Evolutionary conservation across 2,797 vertebrate species (phyloP), one percentile per base, ranked within the genome.

Genomic region (Australoheros facetus): DNA sequence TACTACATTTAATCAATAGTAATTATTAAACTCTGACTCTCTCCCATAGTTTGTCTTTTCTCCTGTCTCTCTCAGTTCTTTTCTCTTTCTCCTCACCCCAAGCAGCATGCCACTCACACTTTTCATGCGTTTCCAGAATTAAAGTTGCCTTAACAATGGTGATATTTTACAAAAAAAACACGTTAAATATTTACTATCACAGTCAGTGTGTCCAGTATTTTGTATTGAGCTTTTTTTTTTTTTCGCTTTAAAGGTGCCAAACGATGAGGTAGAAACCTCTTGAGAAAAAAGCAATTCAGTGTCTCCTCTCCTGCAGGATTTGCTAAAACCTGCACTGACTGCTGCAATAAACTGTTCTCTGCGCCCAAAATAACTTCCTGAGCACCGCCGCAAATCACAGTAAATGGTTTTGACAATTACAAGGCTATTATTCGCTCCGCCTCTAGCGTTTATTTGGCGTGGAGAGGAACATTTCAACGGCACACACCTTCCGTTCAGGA

Each of bases 361-460:
- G 45, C 26, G n/a, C 45, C 26, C 45, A 53, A 69, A 69, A 69
- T 53, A 69, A 53, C 64, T 69, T 53, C 45, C 26, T 0, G 64
- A 69, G 64, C 45, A 69, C 45, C 17, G 45, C 45, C 51, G 45
- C 64, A 53, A 32, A 69, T 69, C 45, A 32, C 26, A 69, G 42
- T 69, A 69, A 69, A 69, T 69, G 64, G 45, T 69, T 53, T 69
- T 69, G 45, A 69, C 64, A 51, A 32, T 69, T 69, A 69, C 64
- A 32, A 53, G 64, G 51, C 17, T 53, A 69, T 69, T 69, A 69
- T 53, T 69, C 45, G 64, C 60, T 48, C 60, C 21, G 60, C 26
- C 26, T 9, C 45, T n/a, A 69, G 45, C 64, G 11, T 53, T 69
- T 69, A 69, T 32, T 69, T 69, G 17, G 64, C 64, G 64, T 14